A percentile compares a stretch with the other conserved stretches of the same genome.
These are phyloP conservation scores for Pangasianodon hypophthalmus DNA, from an alignment of 2,113 vertebrate genomes.

Conservation along the genomic window DNA sequence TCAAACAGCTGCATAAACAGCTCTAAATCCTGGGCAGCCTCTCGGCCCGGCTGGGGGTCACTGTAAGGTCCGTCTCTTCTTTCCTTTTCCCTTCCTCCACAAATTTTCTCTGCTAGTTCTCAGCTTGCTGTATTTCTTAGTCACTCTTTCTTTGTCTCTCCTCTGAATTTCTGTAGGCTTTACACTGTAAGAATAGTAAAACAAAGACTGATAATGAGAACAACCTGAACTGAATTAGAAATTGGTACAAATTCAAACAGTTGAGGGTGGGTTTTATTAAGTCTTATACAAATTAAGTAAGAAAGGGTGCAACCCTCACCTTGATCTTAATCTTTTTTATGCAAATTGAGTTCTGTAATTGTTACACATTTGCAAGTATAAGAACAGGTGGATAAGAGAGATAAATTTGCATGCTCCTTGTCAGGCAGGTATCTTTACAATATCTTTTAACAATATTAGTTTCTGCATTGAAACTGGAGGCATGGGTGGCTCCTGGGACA, in stretches of 20 bases:
- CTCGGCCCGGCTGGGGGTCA: conserved; percentile 53
- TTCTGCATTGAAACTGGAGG: background rate
- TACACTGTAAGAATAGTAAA: background rate
- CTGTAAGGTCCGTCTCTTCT: conserved; percentile 49
- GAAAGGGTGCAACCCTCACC: background rate
- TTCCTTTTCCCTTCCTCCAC: conserved; percentile 46
- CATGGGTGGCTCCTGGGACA: background rate
- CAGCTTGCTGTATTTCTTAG: conserved; percentile 14
- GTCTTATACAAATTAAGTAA: background rate
- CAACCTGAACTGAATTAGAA: background rate
- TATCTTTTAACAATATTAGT: background rate
- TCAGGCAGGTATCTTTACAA: background rate
- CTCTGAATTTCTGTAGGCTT: background rate
- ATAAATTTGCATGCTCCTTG: background rate
- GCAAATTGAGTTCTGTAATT: background rate
- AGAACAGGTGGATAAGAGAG: background rate
- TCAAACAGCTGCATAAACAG: conserved; percentile 63
- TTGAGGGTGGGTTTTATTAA: background rate
- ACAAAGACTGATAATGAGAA: background rate
- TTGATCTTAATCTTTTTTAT: background rate
- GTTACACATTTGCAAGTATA: background rate
- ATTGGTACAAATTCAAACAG: background rate
- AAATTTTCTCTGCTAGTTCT: background rate
- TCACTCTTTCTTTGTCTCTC: conserved; percentile 21
- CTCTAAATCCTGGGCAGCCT: conserved; percentile 48